Evolutionary conservation across 1,140 invertebrate genomes (phyloP).

Genomic region (Octopus bimaculoides): DNA sequence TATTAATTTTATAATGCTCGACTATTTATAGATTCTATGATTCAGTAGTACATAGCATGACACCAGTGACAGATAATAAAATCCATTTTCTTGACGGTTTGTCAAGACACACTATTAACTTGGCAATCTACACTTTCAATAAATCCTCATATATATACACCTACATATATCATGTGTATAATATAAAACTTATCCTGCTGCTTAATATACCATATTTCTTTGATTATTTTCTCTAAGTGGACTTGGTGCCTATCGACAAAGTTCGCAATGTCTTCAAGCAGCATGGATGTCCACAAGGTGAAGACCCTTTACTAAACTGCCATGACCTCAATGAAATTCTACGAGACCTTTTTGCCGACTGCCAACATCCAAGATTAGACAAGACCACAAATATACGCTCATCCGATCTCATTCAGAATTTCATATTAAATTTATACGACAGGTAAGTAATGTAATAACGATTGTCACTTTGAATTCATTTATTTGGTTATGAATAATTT

Average conservation of each 20-base stretch:
- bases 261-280: not conserved
- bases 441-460: slow-evolving; percentile 21
- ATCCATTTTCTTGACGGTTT: too few species aligned
- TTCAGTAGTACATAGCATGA: too few species aligned
- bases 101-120: too few species aligned
- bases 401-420: slow-evolving; percentile 49
- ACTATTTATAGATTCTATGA: too few species aligned
- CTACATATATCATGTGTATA: too few species aligned
- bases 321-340: not conserved
- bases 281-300: not conserved
- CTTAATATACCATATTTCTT: not conserved
- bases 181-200: not conserved
- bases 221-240: slow-evolving; percentile 1
- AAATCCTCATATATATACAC: too few species aligned
- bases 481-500: too few species aligned
- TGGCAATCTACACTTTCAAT: too few species aligned
- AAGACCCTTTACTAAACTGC: not conserved
- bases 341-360: not conserved
- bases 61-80: too few species aligned
- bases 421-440: slow-evolving; percentile 68
- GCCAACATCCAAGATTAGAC: not conserved
- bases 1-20: too few species aligned
- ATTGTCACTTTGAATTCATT: not conserved
- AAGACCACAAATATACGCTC: not conserved
- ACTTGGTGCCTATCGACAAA: not conserved